Evolutionary conservation across 2,888 invertebrate genomes (phyloP).

Genomic region (Osedax frankpressi): DNA sequence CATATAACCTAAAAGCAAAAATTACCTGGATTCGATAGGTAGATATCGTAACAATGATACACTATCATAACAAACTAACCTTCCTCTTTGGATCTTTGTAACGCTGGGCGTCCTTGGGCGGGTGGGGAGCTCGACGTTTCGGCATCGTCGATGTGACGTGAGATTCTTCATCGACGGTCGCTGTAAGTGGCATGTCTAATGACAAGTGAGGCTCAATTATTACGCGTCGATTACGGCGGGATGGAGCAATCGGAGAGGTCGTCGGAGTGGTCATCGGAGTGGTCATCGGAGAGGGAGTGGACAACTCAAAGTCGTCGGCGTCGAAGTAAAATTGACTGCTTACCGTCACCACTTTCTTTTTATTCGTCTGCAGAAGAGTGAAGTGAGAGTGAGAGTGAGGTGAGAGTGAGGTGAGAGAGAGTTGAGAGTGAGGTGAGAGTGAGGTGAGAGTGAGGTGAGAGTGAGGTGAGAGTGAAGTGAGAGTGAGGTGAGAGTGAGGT

Average conservation of each 20-base stretch:
- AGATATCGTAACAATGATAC: too few species aligned
- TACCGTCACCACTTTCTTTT: neutral
- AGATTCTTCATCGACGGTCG: too few species aligned
- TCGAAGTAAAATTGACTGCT: slow-evolving; percentile 11
- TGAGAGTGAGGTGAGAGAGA: neutral
- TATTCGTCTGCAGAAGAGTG: neutral
- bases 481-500: too few species aligned
- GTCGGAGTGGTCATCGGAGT: neutral
- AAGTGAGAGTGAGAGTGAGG: neutral
- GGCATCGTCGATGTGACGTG: neutral
- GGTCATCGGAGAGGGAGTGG: neutral
- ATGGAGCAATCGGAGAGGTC: slow-evolving; percentile 11
- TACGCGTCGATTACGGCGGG: neutral
- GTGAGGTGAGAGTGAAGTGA: too few species aligned
- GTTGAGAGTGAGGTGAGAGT: too few species aligned
- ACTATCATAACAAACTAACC: too few species aligned
- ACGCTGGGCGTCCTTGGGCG: neutral
- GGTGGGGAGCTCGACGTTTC: neutral
- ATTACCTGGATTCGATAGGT: too few species aligned
- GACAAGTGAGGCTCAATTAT: too few species aligned
- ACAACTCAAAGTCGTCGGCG: neutral
- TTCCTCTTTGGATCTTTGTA: neutral
- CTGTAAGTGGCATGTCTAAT: too few species aligned
- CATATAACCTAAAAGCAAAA: too few species aligned
- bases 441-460: too few species aligned